These are phyloP conservation scores for Scaptodrosophila latifasciaeformis DNA, from an alignment of 2,888 invertebrate species.

Conservation along the genomic window DNA sequence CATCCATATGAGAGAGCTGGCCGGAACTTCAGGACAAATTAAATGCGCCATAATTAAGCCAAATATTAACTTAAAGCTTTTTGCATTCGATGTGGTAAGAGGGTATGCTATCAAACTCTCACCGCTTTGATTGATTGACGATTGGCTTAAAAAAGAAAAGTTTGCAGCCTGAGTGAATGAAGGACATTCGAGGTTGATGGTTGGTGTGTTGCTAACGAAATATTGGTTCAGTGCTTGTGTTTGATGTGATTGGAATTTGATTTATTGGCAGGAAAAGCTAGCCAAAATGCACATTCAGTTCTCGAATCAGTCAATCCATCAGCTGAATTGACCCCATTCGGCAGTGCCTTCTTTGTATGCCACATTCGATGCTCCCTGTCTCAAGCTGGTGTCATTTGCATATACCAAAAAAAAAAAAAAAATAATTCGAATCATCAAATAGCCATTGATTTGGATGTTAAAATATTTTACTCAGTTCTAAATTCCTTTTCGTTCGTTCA, in stretches of 20 bases:
- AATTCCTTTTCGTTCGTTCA: not conserved
- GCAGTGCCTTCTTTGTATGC: no score
- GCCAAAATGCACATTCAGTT: conserved; percentile 8
- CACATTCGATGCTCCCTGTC: no score
- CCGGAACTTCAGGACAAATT: no score
- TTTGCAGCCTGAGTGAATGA: not conserved
- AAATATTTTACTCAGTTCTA: not conserved
- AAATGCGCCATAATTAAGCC: conserved; percentile 57
- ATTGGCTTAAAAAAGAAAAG: not conserved
- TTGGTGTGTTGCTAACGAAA: no score
- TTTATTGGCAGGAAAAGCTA: conserved; percentile 52
- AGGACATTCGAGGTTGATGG: not conserved
- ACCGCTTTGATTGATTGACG: conserved; percentile 33
- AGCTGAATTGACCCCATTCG: conserved; percentile 8
- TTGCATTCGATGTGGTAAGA: not conserved
- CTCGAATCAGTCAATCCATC: no score
- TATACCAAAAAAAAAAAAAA: no score
- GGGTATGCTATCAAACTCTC: conserved; percentile 10
- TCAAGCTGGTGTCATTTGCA: no score
- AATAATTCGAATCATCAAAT: no score
- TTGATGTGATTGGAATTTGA: conserved; percentile 59
- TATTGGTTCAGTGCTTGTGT: conserved; percentile 28
- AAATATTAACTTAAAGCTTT: conserved; percentile 39
- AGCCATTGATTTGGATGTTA: no score
- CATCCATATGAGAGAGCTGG: no score